Evolutionary conservation across 2,888 invertebrate species (phyloP).

Genomic region (Drosophila koepferae): DNA sequence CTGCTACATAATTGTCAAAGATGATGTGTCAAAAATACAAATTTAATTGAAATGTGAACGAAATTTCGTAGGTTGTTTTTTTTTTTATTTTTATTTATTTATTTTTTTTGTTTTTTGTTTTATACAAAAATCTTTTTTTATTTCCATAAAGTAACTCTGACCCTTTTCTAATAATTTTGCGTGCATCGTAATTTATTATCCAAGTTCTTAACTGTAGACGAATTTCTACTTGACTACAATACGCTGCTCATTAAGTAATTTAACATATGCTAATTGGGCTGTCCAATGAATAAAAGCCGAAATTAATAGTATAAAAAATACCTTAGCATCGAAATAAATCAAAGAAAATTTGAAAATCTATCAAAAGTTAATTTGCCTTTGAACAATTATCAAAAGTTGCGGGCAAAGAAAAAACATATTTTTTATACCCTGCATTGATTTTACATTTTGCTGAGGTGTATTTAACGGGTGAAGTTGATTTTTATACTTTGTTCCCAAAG

Average conservation of each 20-base stretch:
- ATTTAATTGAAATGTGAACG: constrained; percentile 38
- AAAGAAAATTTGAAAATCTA: constrained; percentile 45
- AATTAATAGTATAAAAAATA: constrained; percentile 1
- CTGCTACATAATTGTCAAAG: constrained; percentile 17
- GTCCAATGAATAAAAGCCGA: constrained; percentile 13
- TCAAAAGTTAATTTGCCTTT: constrained; percentile 26
- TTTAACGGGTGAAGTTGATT: background rate
- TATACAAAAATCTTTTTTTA: background rate
- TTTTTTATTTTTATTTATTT: background rate
- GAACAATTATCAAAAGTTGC: constrained; percentile 37
- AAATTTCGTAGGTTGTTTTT: background rate
- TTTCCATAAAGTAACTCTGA: background rate
- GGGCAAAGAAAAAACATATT: background rate
- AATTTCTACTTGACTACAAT: constrained; percentile 1
- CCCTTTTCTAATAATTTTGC: constrained; percentile 3
- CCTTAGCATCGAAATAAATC: constrained; percentile 59
- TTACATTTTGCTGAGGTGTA: background rate
- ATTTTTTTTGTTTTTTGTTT: no score
- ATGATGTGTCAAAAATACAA: constrained; percentile 56
- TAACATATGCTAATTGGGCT: constrained; percentile 42
- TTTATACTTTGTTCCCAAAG: no score
- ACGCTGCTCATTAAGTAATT: constrained; percentile 14
- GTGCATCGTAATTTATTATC: background rate
- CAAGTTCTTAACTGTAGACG: background rate
- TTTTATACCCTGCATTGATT: background rate